phyloP scores from a whole-genome alignment of 2,113 vertebrate genomes.

The Tricholaema leucomelas region DNA sequence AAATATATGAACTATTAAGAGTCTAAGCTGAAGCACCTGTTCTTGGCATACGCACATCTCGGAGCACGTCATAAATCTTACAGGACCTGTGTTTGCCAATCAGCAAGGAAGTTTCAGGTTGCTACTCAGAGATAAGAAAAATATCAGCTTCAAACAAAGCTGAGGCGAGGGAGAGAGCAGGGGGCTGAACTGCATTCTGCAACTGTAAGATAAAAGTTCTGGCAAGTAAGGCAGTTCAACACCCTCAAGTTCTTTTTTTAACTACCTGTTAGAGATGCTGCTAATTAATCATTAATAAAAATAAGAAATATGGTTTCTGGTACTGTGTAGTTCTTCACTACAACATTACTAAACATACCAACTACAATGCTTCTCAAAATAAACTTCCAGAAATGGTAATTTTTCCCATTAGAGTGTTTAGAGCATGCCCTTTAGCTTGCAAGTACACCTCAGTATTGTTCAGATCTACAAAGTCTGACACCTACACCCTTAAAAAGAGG shows the following conservation, averaged over 20 bases:
- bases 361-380: background rate
- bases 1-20: conserved; percentile 12
- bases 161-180: background rate
- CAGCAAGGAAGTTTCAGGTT: conserved; percentile 41
- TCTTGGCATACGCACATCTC: background rate
- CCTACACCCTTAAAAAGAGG: background rate
- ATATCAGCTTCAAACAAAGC: conserved; percentile 52
- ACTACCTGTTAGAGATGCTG: background rate
- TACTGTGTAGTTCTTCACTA: background rate
- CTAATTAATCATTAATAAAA: background rate
- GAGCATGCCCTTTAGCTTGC: background rate
- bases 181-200: background rate
- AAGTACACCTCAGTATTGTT: background rate
- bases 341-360: accelerated
- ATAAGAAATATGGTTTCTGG: background rate
- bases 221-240: background rate
- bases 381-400: background rate
- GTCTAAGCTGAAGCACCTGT: conserved; percentile 40
- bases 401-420: background rate
- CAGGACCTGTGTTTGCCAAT: background rate
- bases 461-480: background rate
- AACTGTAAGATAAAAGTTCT: background rate
- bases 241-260: background rate
- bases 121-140: conserved; percentile 29
- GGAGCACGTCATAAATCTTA: conserved; percentile 26